Base-by-base conservation (phyloP, 2,113 vertebrate genomes). In the Herpetotheres cachinnans region DNA sequence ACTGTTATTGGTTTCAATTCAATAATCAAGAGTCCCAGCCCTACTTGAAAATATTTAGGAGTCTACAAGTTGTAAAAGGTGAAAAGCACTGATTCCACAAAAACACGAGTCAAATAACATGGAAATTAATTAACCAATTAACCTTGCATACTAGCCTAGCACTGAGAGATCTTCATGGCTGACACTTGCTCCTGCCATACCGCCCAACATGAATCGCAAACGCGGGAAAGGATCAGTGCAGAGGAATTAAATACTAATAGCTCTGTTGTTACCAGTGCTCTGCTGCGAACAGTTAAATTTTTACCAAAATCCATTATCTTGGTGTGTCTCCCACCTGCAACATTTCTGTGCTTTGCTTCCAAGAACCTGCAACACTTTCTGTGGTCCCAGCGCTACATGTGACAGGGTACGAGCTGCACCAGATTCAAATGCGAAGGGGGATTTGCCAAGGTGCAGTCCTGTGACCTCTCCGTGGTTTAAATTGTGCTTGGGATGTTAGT, bases 381-480 rank as follows among this genome's bases (percentile, higher is more conserved):
- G 74, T 9, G 27, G 46, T 76, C 38, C 21, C 82, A 59, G 55
- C 4, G 4, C 70, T 36, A 25, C 0, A 0, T 3, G 47, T 9
- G 34, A 14, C 4, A 4, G 24, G 16, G 9, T 25, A 27, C 0
- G 3, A 90, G 36, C 58, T n/a, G 38, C 49, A 10, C 26, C 4
- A 11, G 19, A 2, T 1, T 18, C 0, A 2, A 29, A 15, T 2
- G 27, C 1, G 3, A 9, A 50, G 14, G 29, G 9, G 16, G 10
- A 17, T 36, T 89, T 25, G 20, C 63, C 40, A 32, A 20, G 13
- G 30, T 22, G 16, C 49, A 74, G 10, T 2, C 55, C 42, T 42
- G 11, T 4, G 10, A 55, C 17, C 12, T 8, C 4, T 16, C 24
- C 46, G 50, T 40, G 12, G 5, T 71, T 77, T 34, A 47, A 85